Base-by-base conservation (phyloP, 2,113 vertebrate genomes). In the Acrocephalus kingi region DNA sequence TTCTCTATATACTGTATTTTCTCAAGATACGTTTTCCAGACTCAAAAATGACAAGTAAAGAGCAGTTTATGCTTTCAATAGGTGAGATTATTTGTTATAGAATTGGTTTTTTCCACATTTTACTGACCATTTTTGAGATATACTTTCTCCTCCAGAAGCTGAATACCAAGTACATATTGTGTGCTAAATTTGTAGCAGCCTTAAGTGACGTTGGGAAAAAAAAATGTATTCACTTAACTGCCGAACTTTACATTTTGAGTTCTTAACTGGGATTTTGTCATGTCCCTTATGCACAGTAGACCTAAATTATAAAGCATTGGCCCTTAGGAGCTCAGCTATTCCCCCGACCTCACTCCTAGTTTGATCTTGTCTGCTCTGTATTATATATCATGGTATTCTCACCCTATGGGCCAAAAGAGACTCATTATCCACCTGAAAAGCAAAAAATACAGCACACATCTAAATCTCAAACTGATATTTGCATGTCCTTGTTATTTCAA, bases 401-500 rank as follows among this genome's bases (percentile, higher is more conserved):
- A 66, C 45, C 71, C 63, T 90, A 94, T 77, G 51, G 73, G 89
- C 89, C 95, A 97, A 77, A 93, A 90, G 92, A 95, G 94, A 97
- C 95, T 95, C 94, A 85, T 95, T 94, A 97, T 94, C 94, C 67
- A 69, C 82, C 90, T 43, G 67, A 94, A 93, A 96, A 93, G 79
- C 55, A 91, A 90, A 95, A 95, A 95, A 64, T 43, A 68, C 49
- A 85, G 79, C 37, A 73, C 58, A 43, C 72, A 85, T 85, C 90
- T 95, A 93, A 94, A 95, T 92, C 92, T 80, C 75, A 51, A 88
- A 86, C 61, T 86, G 88, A 33, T 95, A 88, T 97, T 95, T 95
- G 75, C 95, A 94, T 77, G 85, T 48, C 92, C 96, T 97, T 92
- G 85, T 93, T 96, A 97, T 90, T 94, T 97, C 95, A 95, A 94